These are phyloP conservation scores for Luperina nickerlii DNA, from an alignment of 2,888 invertebrate genomes.

Conservation along the genomic window DNA sequence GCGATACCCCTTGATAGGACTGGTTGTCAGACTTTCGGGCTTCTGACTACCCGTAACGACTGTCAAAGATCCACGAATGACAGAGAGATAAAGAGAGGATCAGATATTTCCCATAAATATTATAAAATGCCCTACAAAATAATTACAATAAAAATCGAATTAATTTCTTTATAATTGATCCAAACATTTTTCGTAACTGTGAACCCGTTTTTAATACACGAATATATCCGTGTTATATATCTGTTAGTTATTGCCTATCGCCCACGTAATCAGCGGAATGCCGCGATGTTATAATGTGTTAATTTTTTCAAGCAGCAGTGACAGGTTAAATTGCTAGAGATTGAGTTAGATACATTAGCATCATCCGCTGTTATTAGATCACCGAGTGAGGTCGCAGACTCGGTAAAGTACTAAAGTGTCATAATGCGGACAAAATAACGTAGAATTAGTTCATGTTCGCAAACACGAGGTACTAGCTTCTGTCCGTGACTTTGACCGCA, in stretches of 20 bases:
- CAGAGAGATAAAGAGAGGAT: too few relatives aligned
- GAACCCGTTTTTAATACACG: slow-evolving; percentile 1
- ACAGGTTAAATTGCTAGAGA: slow-evolving; percentile 64
- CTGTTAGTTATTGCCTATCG: slow-evolving; percentile 28
- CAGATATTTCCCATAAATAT: too few relatives aligned
- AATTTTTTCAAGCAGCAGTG: slow-evolving; percentile 19
- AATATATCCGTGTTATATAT: slow-evolving; percentile 18
- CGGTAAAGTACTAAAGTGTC: slow-evolving; percentile 13
- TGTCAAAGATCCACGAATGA: too few relatives aligned
- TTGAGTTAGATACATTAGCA: slow-evolving; percentile 78
- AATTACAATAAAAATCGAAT: too few relatives aligned
- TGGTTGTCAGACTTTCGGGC: too few relatives aligned
- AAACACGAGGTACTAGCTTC: not conserved
- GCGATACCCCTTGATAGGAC: too few relatives aligned
- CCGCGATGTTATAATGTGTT: slow-evolving; percentile 12
- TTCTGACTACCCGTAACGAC: too few relatives aligned
- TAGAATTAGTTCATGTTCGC: not conserved
- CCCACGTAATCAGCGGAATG: slow-evolving; percentile 37
- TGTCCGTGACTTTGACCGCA: not conserved
- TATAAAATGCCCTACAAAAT: too few relatives aligned
- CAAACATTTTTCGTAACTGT: slow-evolving; percentile 11
- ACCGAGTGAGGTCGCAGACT: slow-evolving; percentile 72
- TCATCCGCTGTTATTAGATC: slow-evolving; percentile 81
- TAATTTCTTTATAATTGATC: too few relatives aligned
- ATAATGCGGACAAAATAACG: slow-evolving; percentile 32